Percentiles rank a stretch among this genome's conserved stretches.
Evolutionary conservation across 2,113 vertebrate genomes (phyloP).

Genomic region (Chamaetylas fuelleborni): DNA sequence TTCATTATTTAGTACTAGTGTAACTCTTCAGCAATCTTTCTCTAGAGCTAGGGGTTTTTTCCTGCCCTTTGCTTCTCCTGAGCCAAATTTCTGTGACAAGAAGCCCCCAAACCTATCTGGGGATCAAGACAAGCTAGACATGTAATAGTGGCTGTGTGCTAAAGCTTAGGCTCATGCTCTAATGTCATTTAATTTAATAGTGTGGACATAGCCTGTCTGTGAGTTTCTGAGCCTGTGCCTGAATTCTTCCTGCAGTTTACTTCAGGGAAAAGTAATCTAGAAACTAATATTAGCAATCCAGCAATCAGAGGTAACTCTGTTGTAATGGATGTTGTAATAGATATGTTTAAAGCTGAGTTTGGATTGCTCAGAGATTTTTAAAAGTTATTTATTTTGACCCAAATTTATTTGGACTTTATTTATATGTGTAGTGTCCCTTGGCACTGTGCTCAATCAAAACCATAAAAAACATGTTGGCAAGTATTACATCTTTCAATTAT

Average conservation of each 20-base stretch:
- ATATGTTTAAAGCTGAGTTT: neutral
- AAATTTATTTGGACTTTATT: neutral
- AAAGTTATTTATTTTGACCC: neutral
- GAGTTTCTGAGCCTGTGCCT: neutral
- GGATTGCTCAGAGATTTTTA: neutral
- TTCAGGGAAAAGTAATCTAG: neutral
- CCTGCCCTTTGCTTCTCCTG: constrained; percentile 34
- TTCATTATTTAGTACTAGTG: constrained; percentile 74
- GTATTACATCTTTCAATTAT: neutral
- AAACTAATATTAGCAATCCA: neutral
- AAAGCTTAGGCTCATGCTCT: neutral
- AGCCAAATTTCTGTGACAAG: constrained; percentile 48
- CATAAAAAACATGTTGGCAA: neutral
- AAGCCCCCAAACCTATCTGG: neutral
- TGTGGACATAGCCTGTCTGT: neutral
- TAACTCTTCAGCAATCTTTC: constrained; percentile 64
- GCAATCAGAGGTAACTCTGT: neutral
- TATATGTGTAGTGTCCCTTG: neutral
- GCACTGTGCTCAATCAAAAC: neutral
- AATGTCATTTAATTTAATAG: neutral
- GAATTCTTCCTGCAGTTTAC: neutral
- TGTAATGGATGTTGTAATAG: neutral
- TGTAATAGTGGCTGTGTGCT: neutral
- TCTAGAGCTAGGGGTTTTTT: neutral
- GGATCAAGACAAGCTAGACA: neutral